Conservation (phyloP, 2,113 vertebrate genomes). For the Rhinolophus ferrumequinum region DNA sequence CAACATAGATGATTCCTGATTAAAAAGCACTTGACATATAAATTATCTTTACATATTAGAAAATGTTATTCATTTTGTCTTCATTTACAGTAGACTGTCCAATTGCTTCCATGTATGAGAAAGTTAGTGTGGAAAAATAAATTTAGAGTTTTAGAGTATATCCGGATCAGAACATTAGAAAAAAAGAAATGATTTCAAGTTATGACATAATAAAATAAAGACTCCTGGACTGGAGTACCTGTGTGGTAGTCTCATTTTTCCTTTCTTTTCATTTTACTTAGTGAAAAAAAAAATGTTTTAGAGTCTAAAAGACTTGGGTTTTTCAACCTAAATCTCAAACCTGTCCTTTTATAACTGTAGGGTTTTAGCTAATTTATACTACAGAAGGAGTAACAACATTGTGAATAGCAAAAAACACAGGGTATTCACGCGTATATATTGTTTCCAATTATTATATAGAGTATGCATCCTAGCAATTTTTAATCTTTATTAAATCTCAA, state of each 20-base stretch:
- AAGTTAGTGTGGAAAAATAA: background rate
- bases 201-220: background rate
- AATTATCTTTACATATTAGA: background rate
- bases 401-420: background rate
- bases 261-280: background rate
- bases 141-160: background rate
- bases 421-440: background rate
- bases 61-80: background rate
- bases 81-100: background rate
- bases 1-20: background rate
- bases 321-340: background rate
- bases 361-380: background rate
- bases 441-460: background rate
- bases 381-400: background rate
- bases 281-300: background rate
- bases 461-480: background rate
- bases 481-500: background rate
- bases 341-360: background rate
- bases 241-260: background rate
- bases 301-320: background rate
- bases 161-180: background rate
- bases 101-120: background rate
- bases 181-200: background rate
- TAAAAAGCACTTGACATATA: conserved; percentile 1
- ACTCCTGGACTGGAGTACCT: background rate